phyloP scores from a whole-genome alignment of 2,888 invertebrate genomes.

The Zygogramma bicolorata region DNA sequence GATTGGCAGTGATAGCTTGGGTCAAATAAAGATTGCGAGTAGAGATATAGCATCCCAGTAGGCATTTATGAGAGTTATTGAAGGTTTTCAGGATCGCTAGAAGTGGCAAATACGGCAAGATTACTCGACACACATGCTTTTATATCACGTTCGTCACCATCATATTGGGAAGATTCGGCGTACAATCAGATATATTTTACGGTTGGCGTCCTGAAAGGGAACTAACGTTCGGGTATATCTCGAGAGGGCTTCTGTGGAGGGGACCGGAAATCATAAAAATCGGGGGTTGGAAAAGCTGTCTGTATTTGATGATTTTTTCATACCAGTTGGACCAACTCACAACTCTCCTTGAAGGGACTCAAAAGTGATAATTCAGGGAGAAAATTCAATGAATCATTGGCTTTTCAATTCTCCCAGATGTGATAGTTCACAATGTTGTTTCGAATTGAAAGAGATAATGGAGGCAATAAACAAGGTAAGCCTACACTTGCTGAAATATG shows the following conservation, averaged over 20 bases:
- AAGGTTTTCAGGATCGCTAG: conserved; percentile 35
- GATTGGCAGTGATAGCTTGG: not conserved
- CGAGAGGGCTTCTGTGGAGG: not conserved
- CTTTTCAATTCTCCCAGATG: too few species aligned
- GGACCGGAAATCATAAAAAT: too few species aligned
- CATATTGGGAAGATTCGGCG: conserved; percentile 32
- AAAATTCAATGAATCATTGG: too few species aligned
- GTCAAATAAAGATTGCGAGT: conserved; percentile 41
- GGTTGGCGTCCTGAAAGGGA: not conserved
- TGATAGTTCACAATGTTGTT: too few species aligned
- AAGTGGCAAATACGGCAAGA: conserved; percentile 48
- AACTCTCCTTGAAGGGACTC: too few species aligned
- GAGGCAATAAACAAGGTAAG: too few species aligned
- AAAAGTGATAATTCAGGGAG: too few species aligned
- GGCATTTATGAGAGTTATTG: conserved; percentile 41
- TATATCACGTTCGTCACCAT: conserved; percentile 51
- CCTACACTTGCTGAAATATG: too few species aligned
- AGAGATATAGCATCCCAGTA: conserved; percentile 25
- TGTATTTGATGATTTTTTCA: too few species aligned
- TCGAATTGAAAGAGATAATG: too few species aligned
- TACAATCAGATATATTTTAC: conserved; percentile 38
- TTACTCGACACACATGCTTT: conserved; percentile 55
- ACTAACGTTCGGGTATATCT: not conserved
- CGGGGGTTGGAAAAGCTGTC: too few species aligned
- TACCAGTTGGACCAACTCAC: too few species aligned